Evolutionary conservation across 2,888 invertebrate species (phyloP).

Genomic region (Torymus tubicola): DNA sequence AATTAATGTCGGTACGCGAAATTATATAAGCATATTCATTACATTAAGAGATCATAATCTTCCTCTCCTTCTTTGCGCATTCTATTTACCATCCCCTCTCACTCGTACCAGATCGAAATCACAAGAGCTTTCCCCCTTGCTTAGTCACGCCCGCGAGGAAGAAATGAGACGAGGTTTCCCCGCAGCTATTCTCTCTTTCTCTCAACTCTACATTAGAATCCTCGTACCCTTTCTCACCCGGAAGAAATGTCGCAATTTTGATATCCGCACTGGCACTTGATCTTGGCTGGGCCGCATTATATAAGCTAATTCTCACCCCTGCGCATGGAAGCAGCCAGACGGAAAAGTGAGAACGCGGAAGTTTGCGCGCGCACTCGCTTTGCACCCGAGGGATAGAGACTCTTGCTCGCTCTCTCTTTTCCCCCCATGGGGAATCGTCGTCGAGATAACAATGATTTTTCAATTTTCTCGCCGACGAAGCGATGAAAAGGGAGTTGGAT

Average conservation of each 20-base stretch:
- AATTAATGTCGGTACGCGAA: too few relatives aligned
- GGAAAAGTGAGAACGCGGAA: slow-evolving; percentile 24
- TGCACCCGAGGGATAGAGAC: too few relatives aligned
- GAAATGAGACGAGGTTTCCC: slow-evolving; percentile 24
- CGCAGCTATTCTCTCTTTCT: slow-evolving; percentile 6
- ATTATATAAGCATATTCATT: too few relatives aligned
- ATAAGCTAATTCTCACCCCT: too few relatives aligned
- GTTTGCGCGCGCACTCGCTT: slow-evolving; percentile 1
- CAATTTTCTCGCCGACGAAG: slow-evolving; percentile 24
- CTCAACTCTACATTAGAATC: slow-evolving; percentile 26
- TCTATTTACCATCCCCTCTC: too few relatives aligned
- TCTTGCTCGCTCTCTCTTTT: too few relatives aligned
- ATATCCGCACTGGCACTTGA: too few relatives aligned
- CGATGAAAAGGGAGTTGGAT: neutral
- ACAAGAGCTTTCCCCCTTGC: too few relatives aligned
- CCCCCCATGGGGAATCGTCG: slow-evolving; percentile 5
- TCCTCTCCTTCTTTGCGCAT: too few relatives aligned
- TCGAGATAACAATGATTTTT: slow-evolving; percentile 50
- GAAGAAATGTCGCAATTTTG: neutral
- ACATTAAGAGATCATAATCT: too few relatives aligned
- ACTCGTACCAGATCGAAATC: too few relatives aligned
- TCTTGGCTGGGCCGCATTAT: too few relatives aligned
- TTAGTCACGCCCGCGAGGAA: neutral
- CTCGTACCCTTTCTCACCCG: neutral
- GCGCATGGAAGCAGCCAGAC: neutral